These are phyloP conservation scores for Trachelus iudaicus DNA, from an alignment of 2,888 invertebrate genomes.

Conservation along the genomic window DNA sequence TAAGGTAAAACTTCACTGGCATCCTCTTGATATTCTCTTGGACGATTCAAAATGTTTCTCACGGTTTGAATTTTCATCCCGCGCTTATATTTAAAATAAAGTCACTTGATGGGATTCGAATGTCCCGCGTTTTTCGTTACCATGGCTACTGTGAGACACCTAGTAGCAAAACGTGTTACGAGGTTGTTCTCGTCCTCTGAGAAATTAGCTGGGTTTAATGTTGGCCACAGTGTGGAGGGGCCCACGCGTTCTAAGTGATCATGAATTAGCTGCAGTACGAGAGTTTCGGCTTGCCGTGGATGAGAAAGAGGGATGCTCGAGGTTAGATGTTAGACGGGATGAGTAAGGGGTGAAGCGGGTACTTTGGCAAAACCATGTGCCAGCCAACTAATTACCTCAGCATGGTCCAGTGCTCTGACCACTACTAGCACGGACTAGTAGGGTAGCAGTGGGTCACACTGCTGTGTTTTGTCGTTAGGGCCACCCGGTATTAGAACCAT, in stretches of 20 bases:
- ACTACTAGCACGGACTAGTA: not conserved
- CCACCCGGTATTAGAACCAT: conserved; percentile 1
- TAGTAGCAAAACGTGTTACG: no score
- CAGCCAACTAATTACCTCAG: conserved; percentile 46
- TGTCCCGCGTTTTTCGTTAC: no score
- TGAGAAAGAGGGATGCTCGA: conserved; percentile 13
- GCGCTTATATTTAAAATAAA: no score
- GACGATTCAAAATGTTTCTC: no score
- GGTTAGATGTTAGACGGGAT: no score
- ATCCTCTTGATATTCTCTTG: no score
- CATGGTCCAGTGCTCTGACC: conserved; percentile 30
- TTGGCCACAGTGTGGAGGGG: conserved; percentile 51
- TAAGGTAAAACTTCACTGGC: no score
- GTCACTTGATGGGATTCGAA: no score
- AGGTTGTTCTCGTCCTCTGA: not conserved
- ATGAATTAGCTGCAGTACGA: conserved; percentile 49
- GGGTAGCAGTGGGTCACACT: not conserved
- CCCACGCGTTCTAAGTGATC: conserved; percentile 48
- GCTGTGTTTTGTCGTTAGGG: not conserved
- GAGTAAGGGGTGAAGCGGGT: conserved; percentile 12
- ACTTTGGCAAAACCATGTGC: conserved; percentile 39
- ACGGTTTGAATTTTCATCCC: no score
- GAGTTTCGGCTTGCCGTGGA: conserved; percentile 1
- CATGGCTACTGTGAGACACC: no score
- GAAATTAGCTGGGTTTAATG: conserved; percentile 52